Evolutionary conservation across 1,140 invertebrate genomes (phyloP), one percentile per base, ranked within the genome.

Genomic region (Aphelenchoides avenae): DNA sequence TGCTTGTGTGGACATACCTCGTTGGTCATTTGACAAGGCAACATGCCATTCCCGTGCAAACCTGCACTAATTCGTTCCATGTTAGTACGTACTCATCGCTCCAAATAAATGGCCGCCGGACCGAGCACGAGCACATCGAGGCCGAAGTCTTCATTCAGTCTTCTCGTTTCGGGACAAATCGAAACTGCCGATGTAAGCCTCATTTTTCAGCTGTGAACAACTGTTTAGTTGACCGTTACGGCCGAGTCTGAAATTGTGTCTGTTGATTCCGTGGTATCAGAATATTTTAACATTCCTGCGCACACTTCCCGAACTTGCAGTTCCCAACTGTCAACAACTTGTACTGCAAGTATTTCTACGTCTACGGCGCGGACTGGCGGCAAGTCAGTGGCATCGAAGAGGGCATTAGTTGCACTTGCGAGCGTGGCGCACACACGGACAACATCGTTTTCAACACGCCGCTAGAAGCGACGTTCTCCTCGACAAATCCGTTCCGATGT

Each of bases 401-500:
- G 76, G 86, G 86, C 18, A 79, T 87, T 52, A 86, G 86, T 29
- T 85, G 87, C 77, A 83, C 85, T 59, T 82, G 84, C 26, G 82
- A 83, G 61, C 84, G 84, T 71, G 85, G 83, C 70, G 75, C 77
- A 56, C 84, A 86, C 70, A 79, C 82, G 1, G 76, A 83, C 33
- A 81, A 83, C 54, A 66, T 86, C 67, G 81, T 86, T 3, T 86
- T 86, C 83, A 88, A 88, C 77, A 87, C 87, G 70, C 87, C 87
- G 0, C 52, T 89, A 15, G 85, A 88, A 66, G 80, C 86, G 20
- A 84, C 86, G 1, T 88, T 87, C 63, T 87, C 85, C 74, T 85
- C 85, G 56, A 86, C 85, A 41, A 87, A 86, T 82, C 86, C 86
- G 18, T 81, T 82, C 73, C 86, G 86, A 60, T 89, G 86, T 9